Evolutionary conservation across 1,140 invertebrate species (phyloP).

Genomic region (Parasteatoda tepidariorum): DNA sequence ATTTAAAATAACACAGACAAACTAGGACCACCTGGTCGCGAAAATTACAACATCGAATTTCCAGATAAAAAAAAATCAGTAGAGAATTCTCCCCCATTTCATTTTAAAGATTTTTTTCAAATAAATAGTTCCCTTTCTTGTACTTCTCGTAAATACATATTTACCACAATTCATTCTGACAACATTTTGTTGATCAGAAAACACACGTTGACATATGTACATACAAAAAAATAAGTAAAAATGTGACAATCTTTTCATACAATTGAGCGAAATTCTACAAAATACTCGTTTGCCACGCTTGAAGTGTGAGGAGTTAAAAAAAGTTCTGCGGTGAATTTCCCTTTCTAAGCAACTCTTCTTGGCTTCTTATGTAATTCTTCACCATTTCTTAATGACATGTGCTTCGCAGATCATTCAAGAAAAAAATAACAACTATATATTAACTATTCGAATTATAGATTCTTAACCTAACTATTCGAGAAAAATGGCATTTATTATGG

Average conservation of each 20-base stretch:
- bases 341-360: background rate
- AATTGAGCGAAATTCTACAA: slow-evolving; percentile 61
- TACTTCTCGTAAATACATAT: slow-evolving; percentile 55
- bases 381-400: slow-evolving; percentile 15
- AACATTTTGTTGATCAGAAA: slow-evolving; percentile 42
- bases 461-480: too few relatives aligned
- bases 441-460: too few relatives aligned
- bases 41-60: slow-evolving; percentile 25
- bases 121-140: slow-evolving; percentile 49
- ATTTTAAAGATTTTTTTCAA: slow-evolving; percentile 35
- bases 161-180: slow-evolving; percentile 56
- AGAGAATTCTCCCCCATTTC: slow-evolving; percentile 25
- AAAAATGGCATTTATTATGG: too few relatives aligned
- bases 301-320: slow-evolving; percentile 44
- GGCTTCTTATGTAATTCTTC: slow-evolving; percentile 15
- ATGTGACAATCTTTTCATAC: slow-evolving; percentile 58
- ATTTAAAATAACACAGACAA: slow-evolving; percentile 37
- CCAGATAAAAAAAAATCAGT: slow-evolving; percentile 12
- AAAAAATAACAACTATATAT: too few relatives aligned
- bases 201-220: slow-evolving; percentile 59
- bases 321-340: slow-evolving; percentile 41
- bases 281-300: slow-evolving; percentile 55
- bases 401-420: slow-evolving; percentile 24
- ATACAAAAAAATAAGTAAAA: slow-evolving; percentile 61
- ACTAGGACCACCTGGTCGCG: slow-evolving; percentile 40